Evolutionary conservation across 2,888 invertebrate genomes (phyloP).

Genomic region (Neoitamus cyanurus): DNA sequence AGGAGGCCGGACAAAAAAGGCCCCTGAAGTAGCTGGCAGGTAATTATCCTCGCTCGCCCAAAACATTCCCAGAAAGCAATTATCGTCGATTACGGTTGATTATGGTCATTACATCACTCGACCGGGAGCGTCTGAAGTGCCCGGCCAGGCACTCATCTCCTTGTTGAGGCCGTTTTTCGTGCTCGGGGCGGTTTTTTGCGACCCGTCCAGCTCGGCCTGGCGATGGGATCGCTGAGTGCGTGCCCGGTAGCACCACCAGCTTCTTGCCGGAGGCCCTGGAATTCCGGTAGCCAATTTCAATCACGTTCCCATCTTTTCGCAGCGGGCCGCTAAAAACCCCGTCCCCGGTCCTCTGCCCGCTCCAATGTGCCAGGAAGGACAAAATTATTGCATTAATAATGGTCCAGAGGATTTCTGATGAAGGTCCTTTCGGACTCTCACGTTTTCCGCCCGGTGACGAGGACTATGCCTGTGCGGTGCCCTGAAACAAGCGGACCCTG

Average conservation of each 20-base stretch:
- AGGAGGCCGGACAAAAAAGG: neutral
- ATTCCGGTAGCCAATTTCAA: constrained; percentile 46
- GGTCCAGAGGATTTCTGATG: constrained; percentile 44
- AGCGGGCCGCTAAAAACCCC: neutral
- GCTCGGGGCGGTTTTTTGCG: neutral
- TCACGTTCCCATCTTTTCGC: constrained; percentile 22
- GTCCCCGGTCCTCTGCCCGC: neutral
- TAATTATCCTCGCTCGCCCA: constrained; percentile 35
- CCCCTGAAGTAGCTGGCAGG: constrained; percentile 27
- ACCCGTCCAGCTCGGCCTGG: neutral
- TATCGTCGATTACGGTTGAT: constrained; percentile 44
- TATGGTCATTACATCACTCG: constrained; percentile 47
- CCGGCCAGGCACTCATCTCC: constrained; percentile 34
- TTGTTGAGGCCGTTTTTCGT: constrained; percentile 16
- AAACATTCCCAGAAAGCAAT: constrained; percentile 41
- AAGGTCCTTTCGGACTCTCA: constrained; percentile 46
- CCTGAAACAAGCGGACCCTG: constrained; percentile 22
- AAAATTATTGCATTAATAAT: constrained; percentile 49
- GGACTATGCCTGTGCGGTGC: neutral
- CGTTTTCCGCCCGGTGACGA: constrained; percentile 11
- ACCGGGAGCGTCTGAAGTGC: constrained; percentile 42
- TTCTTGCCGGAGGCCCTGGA: constrained; percentile 14
- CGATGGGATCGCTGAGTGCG: constrained; percentile 21
- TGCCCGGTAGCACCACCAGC: constrained; percentile 18
- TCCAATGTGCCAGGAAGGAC: constrained; percentile 23